Evolutionary conservation across 1,140 invertebrate genomes (phyloP).

Genomic region (Micrasema longulum): DNA sequence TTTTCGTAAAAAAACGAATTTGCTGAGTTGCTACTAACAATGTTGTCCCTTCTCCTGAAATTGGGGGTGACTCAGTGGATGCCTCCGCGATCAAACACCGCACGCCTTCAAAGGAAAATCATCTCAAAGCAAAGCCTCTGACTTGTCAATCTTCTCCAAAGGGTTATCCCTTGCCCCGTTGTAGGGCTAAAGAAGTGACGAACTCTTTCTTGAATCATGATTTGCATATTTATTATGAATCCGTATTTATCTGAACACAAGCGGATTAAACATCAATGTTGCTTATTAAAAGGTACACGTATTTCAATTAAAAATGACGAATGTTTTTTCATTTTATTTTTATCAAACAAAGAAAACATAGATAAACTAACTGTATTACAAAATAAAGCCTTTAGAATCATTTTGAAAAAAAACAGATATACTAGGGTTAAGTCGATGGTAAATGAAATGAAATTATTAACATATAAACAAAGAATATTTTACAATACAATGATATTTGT

Average conservation of each 20-base stretch:
- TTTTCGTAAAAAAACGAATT: not conserved
- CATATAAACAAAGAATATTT: too few relatives aligned
- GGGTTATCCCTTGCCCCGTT: not conserved
- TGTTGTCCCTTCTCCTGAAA: not conserved
- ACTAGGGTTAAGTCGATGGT: too few relatives aligned
- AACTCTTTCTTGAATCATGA: constrained; percentile 21
- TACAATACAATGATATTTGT: too few relatives aligned
- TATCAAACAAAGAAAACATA: too few relatives aligned
- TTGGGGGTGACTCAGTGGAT: constrained; percentile 11
- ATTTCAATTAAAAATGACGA: constrained; percentile 15
- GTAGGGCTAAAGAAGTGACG: constrained; percentile 4
- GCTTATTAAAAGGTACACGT: constrained; percentile 26
- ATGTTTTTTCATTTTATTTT: too few relatives aligned
- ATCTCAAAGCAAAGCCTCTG: constrained; percentile 22
- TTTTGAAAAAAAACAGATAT: too few relatives aligned
- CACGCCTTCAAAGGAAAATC: constrained; percentile 24
- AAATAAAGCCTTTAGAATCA: too few relatives aligned
- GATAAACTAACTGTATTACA: too few relatives aligned
- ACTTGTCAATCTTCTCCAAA: constrained; percentile 29
- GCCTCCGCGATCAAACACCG: constrained; percentile 29
- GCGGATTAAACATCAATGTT: not conserved
- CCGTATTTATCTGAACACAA: constrained; percentile 33
- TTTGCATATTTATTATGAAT: constrained; percentile 35
- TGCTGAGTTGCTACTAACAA: not conserved
- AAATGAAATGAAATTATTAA: too few relatives aligned